phyloP scores from a whole-genome alignment of 2,797 vertebrate genomes.

The Chelon labrosus region DNA sequence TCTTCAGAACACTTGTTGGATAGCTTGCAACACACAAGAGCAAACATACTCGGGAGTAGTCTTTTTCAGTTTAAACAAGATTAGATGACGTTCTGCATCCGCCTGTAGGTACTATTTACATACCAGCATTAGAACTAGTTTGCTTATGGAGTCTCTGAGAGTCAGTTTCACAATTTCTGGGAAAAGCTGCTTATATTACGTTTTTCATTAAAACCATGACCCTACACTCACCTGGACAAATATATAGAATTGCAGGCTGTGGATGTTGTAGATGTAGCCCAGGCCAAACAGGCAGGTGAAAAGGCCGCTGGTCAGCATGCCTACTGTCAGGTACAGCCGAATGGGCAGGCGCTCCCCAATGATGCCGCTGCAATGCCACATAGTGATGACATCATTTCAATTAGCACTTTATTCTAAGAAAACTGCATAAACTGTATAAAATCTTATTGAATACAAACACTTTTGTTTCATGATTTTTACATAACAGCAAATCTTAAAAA shows the following conservation, averaged over 20 bases:
- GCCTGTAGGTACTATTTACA: neutral
- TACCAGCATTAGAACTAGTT: neutral
- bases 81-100: neutral
- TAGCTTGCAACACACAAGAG: too few relatives aligned
- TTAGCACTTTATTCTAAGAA: neutral
- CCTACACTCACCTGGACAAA: slow-evolving; percentile 86
- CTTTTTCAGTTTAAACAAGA: too few relatives aligned
- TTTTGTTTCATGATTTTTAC: neutral
- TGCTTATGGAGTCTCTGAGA: neutral
- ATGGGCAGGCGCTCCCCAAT: slow-evolving; percentile 96
- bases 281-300: slow-evolving; percentile 93
- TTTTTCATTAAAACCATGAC: neutral
- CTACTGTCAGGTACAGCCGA: slow-evolving; percentile 92
- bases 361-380: slow-evolving; percentile 86
- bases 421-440: neutral
- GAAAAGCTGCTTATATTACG: too few relatives aligned
- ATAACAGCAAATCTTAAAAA: too few relatives aligned
- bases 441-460: neutral
- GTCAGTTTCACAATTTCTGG: too few relatives aligned
- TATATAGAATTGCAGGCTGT: slow-evolving; percentile 91
- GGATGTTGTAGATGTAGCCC: slow-evolving; percentile 92
- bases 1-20: too few relatives aligned
- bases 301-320: slow-evolving; percentile 93
- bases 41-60: too few relatives aligned
- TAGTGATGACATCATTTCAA: slow-evolving; percentile 23